phyloP scores from a whole-genome alignment of 2,888 invertebrate genomes.

The Protophormia terraenovae region DNA sequence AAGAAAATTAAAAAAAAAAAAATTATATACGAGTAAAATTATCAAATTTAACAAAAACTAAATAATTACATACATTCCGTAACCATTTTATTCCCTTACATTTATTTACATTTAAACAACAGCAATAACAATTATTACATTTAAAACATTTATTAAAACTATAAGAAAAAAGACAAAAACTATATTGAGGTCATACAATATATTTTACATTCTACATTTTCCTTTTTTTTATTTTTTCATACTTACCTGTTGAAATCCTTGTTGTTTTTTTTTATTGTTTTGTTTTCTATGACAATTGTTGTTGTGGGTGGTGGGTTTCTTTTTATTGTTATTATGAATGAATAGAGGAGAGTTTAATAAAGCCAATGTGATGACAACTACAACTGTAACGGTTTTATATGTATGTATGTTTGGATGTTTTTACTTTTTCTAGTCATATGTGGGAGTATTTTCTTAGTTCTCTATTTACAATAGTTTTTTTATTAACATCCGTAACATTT shows the following conservation, averaged over 20 bases:
- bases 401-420: neutral
- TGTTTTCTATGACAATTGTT: slow-evolving; percentile 11
- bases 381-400: slow-evolving; percentile 5
- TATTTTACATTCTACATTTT: slow-evolving; percentile 7
- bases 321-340: slow-evolving; percentile 49
- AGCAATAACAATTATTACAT: slow-evolving; percentile 9
- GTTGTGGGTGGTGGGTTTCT: slow-evolving; percentile 18
- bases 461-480: slow-evolving; percentile 28
- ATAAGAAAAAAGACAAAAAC: slow-evolving; percentile 1
- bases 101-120: neutral
- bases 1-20: neutral
- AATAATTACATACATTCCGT: slow-evolving; percentile 36
- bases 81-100: slow-evolving; percentile 44
- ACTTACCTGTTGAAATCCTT: slow-evolving; percentile 66
- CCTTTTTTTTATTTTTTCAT: neutral
- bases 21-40: neutral
- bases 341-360: slow-evolving; percentile 28
- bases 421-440: neutral
- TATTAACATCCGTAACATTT: slow-evolving; percentile 48
- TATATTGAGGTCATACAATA: slow-evolving; percentile 56
- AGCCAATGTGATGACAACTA: slow-evolving; percentile 33
- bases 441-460: neutral
- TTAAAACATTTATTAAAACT: slow-evolving; percentile 8
- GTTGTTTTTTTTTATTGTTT: too few relatives aligned
- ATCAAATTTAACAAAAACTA: neutral